phyloP scores from a whole-genome alignment of 2,113 vertebrate genomes.

The Pycnonotus jocosus region DNA sequence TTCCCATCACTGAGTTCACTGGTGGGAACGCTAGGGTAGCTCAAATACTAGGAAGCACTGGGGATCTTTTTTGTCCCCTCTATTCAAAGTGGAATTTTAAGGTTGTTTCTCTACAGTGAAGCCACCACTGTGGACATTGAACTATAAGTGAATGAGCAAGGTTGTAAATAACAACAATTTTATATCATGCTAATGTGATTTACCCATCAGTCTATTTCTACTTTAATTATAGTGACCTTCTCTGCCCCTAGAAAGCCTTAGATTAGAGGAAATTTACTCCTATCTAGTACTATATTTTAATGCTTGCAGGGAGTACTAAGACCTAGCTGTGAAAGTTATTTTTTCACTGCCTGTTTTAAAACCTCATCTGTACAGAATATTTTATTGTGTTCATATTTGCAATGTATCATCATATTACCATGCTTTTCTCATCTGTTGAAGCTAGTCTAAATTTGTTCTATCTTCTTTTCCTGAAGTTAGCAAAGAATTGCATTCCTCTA shows the following conservation, averaged over 20 bases:
- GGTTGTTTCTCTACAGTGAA: not conserved
- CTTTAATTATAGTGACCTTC: not conserved
- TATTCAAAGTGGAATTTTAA: not conserved
- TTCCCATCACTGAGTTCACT: not conserved
- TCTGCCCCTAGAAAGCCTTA: not conserved
- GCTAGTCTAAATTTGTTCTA: not conserved
- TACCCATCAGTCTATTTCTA: not conserved
- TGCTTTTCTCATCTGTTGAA: not conserved
- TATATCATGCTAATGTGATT: not conserved
- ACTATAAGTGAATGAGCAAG: not conserved
- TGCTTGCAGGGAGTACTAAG: not conserved
- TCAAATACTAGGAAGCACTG: not conserved
- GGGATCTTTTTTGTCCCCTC: not conserved
- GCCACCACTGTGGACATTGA: not conserved
- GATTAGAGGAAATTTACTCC: not conserved
- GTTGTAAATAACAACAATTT: not conserved
- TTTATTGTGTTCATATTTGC: not conserved
- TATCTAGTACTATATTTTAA: not conserved
- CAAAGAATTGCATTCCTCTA: not conserved
- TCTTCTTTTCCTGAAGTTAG: not conserved
- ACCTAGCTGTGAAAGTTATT: not conserved
- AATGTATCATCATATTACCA: not conserved
- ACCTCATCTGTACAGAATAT: not conserved
- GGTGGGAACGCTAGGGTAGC: not conserved
- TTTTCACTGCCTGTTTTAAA: not conserved